Evolutionary conservation across 1,140 invertebrate species (phyloP).

Genomic region (Acyrthosiphon pisum): DNA sequence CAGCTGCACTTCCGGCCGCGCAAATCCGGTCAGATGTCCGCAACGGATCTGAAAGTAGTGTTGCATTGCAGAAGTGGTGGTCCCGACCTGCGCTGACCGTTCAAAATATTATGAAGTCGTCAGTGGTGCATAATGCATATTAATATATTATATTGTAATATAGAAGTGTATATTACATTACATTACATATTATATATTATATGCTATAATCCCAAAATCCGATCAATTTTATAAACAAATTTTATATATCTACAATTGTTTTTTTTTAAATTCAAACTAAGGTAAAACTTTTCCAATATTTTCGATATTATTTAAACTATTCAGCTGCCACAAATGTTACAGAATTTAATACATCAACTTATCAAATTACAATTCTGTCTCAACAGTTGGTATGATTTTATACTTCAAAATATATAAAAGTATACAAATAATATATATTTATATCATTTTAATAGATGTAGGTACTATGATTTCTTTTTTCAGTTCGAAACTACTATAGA

Average conservation of each 20-base stretch:
- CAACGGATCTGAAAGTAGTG: background rate
- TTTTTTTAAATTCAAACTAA: background rate
- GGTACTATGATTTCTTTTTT: no score
- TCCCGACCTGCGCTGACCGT: background rate
- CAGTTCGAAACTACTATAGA: background rate
- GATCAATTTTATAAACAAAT: background rate
- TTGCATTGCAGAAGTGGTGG: background rate
- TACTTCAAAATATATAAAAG: background rate
- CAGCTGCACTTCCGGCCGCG: background rate
- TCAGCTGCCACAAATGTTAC: background rate
- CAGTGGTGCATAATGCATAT: background rate
- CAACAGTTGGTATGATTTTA: background rate
- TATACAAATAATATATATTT: background rate
- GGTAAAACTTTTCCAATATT: background rate
- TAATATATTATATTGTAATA: background rate
- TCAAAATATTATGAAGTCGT: background rate
- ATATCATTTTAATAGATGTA: background rate
- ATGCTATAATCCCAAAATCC: no score
- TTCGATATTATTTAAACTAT: background rate
- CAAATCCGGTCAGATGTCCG: conserved; percentile 32
- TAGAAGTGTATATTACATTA: background rate
- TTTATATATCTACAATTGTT: background rate
- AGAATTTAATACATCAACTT: background rate
- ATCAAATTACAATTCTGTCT: background rate
- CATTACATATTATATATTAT: no score